These are phyloP conservation scores for Parnassius mnemosyne DNA, from an alignment of 2,888 invertebrate genomes.

Conservation along the genomic window DNA sequence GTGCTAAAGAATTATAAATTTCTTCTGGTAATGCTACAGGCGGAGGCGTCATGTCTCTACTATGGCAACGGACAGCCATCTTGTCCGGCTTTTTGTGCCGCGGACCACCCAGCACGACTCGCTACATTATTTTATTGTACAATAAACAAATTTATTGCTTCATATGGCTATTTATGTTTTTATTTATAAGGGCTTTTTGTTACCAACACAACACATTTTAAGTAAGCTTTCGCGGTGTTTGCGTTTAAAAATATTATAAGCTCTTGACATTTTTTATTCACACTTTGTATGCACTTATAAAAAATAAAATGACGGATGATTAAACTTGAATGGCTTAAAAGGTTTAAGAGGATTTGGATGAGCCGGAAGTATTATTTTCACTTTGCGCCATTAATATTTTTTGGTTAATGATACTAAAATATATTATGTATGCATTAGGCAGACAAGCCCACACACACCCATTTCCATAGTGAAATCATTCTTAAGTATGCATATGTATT, in stretches of 20 bases:
- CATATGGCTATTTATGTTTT: slow-evolving; percentile 77
- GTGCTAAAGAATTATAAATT: slow-evolving; percentile 16
- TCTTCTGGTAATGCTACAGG: slow-evolving; percentile 26
- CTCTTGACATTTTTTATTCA: slow-evolving; percentile 19
- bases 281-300: slow-evolving; percentile 3
- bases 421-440: not conserved
- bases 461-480: slow-evolving; percentile 15
- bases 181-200: slow-evolving; percentile 75
- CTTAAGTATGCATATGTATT: slow-evolving; percentile 28
- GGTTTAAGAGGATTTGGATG: slow-evolving; percentile 17
- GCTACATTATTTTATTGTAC: slow-evolving; percentile 79
- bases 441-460: too few relatives aligned
- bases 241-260: slow-evolving; percentile 34
- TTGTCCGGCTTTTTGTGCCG: slow-evolving; percentile 61
- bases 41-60: slow-evolving; percentile 52
- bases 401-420: not conserved
- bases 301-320: slow-evolving; percentile 12
- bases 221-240: slow-evolving; percentile 58
- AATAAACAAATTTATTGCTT: slow-evolving; percentile 80
- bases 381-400: not conserved
- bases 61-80: slow-evolving; percentile 61
- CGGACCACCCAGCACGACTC: slow-evolving; percentile 75
- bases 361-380: slow-evolving; percentile 16
- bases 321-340: slow-evolving; percentile 17
- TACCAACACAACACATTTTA: slow-evolving; percentile 53